Evolutionary conservation across 2,113 vertebrate species (phyloP), one percentile per base, ranked within the genome.

Genomic region (Scomber japonicus): DNA sequence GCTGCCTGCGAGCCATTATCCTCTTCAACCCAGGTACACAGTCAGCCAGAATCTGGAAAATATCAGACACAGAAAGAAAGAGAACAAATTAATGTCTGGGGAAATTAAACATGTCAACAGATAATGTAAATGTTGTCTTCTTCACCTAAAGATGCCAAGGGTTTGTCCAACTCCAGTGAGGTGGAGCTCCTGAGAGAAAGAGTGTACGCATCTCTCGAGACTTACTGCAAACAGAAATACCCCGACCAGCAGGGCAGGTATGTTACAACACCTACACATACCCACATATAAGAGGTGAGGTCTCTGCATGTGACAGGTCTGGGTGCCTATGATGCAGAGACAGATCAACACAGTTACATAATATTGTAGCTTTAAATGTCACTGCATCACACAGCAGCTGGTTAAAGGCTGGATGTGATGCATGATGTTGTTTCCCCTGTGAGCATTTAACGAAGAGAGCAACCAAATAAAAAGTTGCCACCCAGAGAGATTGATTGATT

Each of bases 191-290:
- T 97, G 44, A 92, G 97, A 56, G 97, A 98, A 92, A 95, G 97
- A 61, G 97, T 98, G 4, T 98, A 97, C 0, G 97, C 97, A 0
- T 97, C 97, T 0, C 94, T 98, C 19, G 97, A 98, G 90, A 90
- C 97, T 27, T 97, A 97, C 83, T 98, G 97, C 93, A 98, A 98
- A 84, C 97, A 97, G 93, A 97, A 96, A 87, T 98, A 98, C 90
- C 96, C 96, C 0, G 96, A 97, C 65, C 96, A 97, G 91, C 96
- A 96, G 93, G 96, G 96, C 87, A 97, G 96, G 96, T 97, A 84
- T 2, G 83, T 3, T 15, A 14, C 13, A 31, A n/a, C 67, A 27
- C 54, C 44, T 19, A 59, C 3, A 31, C 71, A 4, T 8, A 53
- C 56, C 19, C 5, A 44, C 56, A 30, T 9, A 10, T 3, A n/a